Percentiles rank a stretch among this genome's conserved stretches.
Evolutionary conservation across 2,888 invertebrate species (phyloP).

Genomic region (Alentia gelatinosa): DNA sequence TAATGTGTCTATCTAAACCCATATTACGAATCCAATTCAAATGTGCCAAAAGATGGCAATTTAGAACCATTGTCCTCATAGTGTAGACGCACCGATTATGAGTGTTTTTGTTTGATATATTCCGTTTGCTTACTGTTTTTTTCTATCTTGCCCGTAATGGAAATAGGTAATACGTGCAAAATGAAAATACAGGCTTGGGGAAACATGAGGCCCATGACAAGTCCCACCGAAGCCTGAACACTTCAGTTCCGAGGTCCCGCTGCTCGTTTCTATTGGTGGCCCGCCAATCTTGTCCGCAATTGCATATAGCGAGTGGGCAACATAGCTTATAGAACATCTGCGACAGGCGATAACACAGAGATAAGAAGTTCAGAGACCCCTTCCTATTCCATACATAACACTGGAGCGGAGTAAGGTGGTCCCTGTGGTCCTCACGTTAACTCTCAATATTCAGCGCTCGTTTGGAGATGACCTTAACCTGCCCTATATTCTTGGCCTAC

Average conservation of each 20-base stretch:
- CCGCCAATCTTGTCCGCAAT: neutral
- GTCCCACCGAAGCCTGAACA: neutral
- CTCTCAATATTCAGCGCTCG: neutral
- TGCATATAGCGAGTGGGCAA: neutral
- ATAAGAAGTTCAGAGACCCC: neutral
- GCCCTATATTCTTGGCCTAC: no score
- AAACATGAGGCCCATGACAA: no score
- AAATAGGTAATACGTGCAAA: neutral
- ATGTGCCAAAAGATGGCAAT: no score
- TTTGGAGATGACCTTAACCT: no score
- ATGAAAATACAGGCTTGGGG: neutral
- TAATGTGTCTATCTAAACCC: no score
- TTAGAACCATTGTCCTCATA: no score
- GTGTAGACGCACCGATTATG: no score
- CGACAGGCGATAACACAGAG: conserved; percentile 11
- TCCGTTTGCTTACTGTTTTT: no score
- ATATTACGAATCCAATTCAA: no score
- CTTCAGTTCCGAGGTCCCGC: neutral
- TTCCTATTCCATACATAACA: neutral
- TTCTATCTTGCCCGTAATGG: no score
- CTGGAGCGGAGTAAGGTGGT: neutral
- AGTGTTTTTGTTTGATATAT: no score
- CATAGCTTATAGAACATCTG: neutral
- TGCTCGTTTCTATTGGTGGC: neutral
- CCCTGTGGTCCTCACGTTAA: neutral